Conservation (phyloP, 1,140 invertebrate genomes). For the Pantala flavescens region DNA sequence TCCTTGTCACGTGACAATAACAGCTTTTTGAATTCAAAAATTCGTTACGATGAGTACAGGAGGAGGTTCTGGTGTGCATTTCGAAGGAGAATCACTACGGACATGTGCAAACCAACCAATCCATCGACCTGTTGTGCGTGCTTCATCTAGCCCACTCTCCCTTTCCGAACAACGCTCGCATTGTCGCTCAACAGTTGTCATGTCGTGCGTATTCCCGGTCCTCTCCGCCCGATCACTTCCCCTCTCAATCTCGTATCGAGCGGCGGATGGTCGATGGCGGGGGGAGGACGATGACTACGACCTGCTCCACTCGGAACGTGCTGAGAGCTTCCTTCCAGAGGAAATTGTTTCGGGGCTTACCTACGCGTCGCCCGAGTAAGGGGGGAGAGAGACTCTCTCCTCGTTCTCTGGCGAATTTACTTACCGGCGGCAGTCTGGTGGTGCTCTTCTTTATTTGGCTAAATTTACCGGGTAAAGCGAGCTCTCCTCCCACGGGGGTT, state of each 20-base stretch:
- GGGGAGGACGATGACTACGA: not conserved
- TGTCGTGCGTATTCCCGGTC: too few species aligned
- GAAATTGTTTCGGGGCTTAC: constrained; percentile 4
- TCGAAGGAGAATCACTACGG: too few species aligned
- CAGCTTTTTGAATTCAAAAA: too few species aligned
- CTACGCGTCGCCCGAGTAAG: not conserved
- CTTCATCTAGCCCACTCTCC: not conserved
- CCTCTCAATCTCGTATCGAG: not conserved
- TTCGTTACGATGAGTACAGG: too few species aligned
- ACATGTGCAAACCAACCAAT: not conserved
- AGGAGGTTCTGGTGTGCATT: too few species aligned
- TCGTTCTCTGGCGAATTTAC: too few species aligned
- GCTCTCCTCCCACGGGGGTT: too few species aligned
- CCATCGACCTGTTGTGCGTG: not conserved
- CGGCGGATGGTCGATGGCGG: not conserved
- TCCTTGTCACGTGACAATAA: too few species aligned
- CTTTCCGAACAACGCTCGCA: not conserved
- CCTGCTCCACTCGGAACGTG: constrained; percentile 1
- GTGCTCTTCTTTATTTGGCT: too few species aligned
- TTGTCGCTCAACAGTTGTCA: too few species aligned
- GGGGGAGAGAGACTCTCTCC: not conserved
- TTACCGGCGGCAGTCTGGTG: too few species aligned
- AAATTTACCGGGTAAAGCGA: too few species aligned
- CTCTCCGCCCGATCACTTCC: not conserved
- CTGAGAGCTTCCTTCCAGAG: constrained; percentile 3